Percentiles rank a stretch among this genome's conserved stretches.
Conservation (phyloP, 2,113 vertebrate species). For the Campylomormyrus numenius region DNA sequence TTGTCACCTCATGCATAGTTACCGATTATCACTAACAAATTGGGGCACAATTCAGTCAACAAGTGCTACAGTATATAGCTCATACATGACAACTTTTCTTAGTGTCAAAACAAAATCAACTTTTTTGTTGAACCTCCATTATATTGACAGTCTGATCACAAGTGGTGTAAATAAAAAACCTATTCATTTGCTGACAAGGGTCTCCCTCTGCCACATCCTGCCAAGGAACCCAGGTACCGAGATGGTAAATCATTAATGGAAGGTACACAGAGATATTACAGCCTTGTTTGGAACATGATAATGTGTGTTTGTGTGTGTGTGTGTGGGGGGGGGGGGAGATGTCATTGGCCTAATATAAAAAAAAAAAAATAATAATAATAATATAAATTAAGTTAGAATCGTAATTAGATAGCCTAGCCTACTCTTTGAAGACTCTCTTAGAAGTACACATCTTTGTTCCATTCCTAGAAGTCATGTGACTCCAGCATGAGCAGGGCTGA, state of each 20-base stretch:
- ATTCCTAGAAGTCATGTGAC: neutral
- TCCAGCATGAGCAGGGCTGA: neutral
- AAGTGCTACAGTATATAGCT: neutral
- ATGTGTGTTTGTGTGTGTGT: neutral
- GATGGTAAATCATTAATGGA: neutral
- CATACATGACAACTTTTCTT: neutral
- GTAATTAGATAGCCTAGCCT: neutral
- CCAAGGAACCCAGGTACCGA: neutral
- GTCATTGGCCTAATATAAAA: neutral
- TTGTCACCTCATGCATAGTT: neutral
- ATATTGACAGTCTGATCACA: neutral
- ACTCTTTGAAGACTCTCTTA: neutral
- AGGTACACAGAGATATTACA: neutral
- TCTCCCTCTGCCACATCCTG: neutral
- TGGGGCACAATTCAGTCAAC: neutral
- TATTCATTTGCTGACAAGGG: neutral
- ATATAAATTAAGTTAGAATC: neutral
- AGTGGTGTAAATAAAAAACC: neutral
- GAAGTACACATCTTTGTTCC: neutral
- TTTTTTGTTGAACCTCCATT: neutral
- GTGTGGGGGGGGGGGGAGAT: neutral
- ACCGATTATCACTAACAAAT: neutral
- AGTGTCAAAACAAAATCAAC: neutral
- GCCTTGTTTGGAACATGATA: neutral
- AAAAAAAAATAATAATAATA: neutral